These are phyloP conservation scores for Gavialis gangeticus DNA, from an alignment of 2,113 vertebrate genomes.

Conservation along the genomic window DNA sequence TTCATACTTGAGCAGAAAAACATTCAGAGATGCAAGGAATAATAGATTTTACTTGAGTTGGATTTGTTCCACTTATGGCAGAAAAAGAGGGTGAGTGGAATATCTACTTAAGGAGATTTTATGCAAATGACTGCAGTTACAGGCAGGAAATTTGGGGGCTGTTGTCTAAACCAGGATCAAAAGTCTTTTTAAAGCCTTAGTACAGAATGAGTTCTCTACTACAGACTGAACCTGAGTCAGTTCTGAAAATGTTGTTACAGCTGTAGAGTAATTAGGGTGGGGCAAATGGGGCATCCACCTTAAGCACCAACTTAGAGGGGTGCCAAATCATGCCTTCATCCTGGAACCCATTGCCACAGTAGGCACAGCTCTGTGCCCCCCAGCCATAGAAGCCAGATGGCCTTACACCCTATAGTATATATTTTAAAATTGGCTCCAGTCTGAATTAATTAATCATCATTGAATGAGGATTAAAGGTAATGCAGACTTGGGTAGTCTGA, in stretches of 20 bases:
- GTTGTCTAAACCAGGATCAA: neutral
- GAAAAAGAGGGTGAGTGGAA: neutral
- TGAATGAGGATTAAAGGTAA: no score
- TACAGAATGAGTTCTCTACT: conserved; percentile 7
- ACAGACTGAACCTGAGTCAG: conserved; percentile 42
- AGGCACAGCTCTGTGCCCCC: no score
- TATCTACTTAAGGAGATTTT: neutral
- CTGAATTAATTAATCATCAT: no score
- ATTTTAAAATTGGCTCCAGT: no score
- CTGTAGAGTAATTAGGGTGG: neutral
- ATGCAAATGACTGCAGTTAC: neutral
- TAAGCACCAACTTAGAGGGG: no score
- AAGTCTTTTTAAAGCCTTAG: neutral
- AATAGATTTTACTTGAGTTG: conserved; percentile 36
- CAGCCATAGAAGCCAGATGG: no score
- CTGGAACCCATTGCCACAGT: no score
- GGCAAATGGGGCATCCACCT: no score
- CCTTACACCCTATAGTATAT: no score
- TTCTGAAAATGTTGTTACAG: conserved; percentile 20
- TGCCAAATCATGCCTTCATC: no score
- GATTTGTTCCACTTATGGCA: neutral
- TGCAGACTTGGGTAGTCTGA: no score
- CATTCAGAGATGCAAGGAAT: neutral
- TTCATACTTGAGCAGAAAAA: neutral
- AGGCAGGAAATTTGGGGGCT: neutral